A percentile compares a stretch with the other conserved stretches of the same genome.
phyloP scores from a whole-genome alignment of 2,888 invertebrate genomes.

The Pycnomerus fuliginosus region DNA sequence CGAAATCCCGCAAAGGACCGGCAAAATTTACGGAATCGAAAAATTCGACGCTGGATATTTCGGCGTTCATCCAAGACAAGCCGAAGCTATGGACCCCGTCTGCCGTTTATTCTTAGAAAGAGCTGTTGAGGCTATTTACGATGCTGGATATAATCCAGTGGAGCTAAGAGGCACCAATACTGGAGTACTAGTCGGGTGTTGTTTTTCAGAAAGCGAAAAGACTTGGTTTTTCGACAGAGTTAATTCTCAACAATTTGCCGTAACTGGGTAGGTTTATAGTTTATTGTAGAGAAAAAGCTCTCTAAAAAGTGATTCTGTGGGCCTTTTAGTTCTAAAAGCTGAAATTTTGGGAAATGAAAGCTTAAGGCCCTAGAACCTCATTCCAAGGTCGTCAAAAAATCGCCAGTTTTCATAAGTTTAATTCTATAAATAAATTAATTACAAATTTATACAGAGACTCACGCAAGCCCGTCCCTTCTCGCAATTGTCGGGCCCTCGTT shows the following conservation, averaged over 20 bases:
- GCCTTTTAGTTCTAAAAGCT: no score
- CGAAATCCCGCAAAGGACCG: constrained; percentile 62
- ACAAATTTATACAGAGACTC: no score
- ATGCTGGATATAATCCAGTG: constrained; percentile 67
- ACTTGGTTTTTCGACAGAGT: constrained; percentile 72
- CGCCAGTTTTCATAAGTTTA: no score
- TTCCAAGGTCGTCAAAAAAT: no score
- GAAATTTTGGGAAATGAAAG: no score
- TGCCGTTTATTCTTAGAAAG: constrained; percentile 61
- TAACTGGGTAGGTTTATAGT: constrained; percentile 55
- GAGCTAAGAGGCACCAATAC: constrained; percentile 70
- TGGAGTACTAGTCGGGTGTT: constrained; percentile 78
- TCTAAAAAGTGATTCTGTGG: no score
- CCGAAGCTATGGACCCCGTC: constrained; percentile 58
- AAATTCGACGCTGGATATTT: constrained; percentile 61
- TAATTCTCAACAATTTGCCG: constrained; percentile 57
- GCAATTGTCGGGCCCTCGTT: no score
- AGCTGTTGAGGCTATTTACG: constrained; percentile 61
- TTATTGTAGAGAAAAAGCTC: no score
- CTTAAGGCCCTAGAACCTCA: no score
- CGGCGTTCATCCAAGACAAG: constrained; percentile 58
- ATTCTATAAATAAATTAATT: no score
- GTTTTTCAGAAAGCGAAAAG: constrained; percentile 75
- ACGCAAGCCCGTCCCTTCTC: no score
- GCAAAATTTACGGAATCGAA: constrained; percentile 59